Evolutionary conservation across 2,113 vertebrate genomes (phyloP).

Genomic region (Cisticola juncidis): DNA sequence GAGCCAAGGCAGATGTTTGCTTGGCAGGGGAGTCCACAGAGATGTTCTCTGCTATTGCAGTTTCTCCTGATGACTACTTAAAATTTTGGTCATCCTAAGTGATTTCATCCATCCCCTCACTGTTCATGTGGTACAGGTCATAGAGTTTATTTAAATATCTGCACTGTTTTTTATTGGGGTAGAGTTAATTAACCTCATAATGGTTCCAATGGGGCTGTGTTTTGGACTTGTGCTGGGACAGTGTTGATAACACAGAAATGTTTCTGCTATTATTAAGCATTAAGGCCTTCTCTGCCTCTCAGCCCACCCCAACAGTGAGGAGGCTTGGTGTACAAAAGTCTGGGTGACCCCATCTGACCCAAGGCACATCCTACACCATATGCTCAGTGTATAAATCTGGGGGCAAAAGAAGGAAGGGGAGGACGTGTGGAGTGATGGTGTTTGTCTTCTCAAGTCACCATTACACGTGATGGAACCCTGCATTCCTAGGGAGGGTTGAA

Average conservation of each 20-base stretch:
- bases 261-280: background rate
- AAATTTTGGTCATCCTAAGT: background rate
- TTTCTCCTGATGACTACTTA: background rate
- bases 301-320: background rate
- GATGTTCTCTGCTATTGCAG: background rate
- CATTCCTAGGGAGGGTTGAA: background rate
- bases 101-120: background rate
- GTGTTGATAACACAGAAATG: background rate
- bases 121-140: background rate
- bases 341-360: background rate
- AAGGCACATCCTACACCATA: background rate
- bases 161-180: background rate
- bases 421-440: fast-evolving
- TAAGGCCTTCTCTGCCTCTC: background rate
- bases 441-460: background rate
- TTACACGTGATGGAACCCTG: background rate
- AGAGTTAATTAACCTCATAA: background rate
- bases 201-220: background rate
- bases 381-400: background rate
- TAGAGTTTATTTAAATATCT: background rate
- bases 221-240: background rate
- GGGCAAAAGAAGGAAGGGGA: background rate
- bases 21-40: background rate
- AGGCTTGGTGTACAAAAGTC: background rate
- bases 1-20: background rate